Evolutionary conservation across 2,797 vertebrate genomes (phyloP).

Genomic region (Amniataba percoides): DNA sequence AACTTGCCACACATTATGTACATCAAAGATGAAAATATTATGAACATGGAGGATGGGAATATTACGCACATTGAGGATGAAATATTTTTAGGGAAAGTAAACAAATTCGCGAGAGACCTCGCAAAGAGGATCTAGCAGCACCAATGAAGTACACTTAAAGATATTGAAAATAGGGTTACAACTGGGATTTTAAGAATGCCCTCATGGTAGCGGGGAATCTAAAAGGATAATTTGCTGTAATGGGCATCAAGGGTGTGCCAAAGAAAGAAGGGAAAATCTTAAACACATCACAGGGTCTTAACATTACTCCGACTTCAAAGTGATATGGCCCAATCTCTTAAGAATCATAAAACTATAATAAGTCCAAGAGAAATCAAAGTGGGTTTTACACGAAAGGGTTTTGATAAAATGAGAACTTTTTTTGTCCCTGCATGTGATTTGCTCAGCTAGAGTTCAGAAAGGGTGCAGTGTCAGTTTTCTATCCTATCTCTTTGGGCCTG

Average conservation of each 20-base stretch:
- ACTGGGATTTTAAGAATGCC: conserved; percentile 50
- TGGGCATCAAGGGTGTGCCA: conserved; percentile 58
- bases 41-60: background rate
- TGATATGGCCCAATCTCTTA: conserved; percentile 53
- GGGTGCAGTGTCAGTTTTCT: background rate
- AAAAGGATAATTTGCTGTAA: conserved; percentile 69
- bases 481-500: background rate
- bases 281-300: conserved; percentile 49
- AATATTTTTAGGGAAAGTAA: conserved; percentile 19
- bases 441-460: conserved; percentile 28
- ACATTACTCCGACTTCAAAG: conserved; percentile 63
- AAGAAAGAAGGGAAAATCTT: conserved; percentile 44
- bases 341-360: conserved; percentile 66
- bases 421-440: conserved; percentile 47
- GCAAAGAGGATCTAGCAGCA: background rate
- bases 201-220: conserved; percentile 38
- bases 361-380: conserved; percentile 51
- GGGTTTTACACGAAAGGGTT: conserved; percentile 37
- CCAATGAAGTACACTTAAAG: conserved; percentile 20
- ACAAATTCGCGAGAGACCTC: background rate
- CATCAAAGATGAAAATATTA: background rate
- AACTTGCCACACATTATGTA: conserved; percentile 4
- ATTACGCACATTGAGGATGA: background rate
- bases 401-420: conserved; percentile 39
- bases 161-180: conserved; percentile 35